These are phyloP conservation scores for Archips crataeganus DNA, from an alignment of 2,888 invertebrate species.

Conservation along the genomic window DNA sequence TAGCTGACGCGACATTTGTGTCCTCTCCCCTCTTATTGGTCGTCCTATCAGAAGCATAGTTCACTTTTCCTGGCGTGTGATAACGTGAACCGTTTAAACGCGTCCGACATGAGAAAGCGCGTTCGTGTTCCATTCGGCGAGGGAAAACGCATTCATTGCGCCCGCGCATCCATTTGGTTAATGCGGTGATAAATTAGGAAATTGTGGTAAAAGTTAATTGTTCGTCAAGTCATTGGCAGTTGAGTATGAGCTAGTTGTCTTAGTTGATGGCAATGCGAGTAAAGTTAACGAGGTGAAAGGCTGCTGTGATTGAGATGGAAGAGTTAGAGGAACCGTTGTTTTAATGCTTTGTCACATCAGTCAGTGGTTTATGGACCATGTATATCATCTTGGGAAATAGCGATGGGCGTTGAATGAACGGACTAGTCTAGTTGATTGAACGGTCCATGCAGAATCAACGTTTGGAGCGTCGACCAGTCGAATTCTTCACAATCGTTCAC, in stretches of 20 bases:
- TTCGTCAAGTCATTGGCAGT: not conserved
- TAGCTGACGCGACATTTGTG: too few relatives aligned
- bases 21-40: too few relatives aligned
- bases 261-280: not conserved
- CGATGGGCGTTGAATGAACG: too few relatives aligned
- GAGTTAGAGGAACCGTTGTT: not conserved
- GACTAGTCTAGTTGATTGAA: too few relatives aligned
- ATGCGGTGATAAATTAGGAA: slow-evolving; percentile 28
- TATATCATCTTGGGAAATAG: not conserved
- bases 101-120: slow-evolving; percentile 23
- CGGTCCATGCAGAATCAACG: too few relatives aligned
- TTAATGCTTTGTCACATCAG: not conserved
- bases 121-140: slow-evolving; percentile 15
- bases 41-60: not conserved
- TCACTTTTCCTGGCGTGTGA: slow-evolving; percentile 22
- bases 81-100: slow-evolving; percentile 13
- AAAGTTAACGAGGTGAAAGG: slow-evolving; percentile 2
- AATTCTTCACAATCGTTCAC: too few relatives aligned
- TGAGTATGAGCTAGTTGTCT: not conserved
- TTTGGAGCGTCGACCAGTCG: too few relatives aligned
- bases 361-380: not conserved
- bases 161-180: slow-evolving; percentile 27
- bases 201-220: slow-evolving; percentile 11
- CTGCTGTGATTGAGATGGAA: not conserved
- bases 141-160: slow-evolving; percentile 19